Evolutionary conservation across 2,888 invertebrate genomes (phyloP), one percentile per base, ranked within the genome.

Genomic region (Tachina grossa): DNA sequence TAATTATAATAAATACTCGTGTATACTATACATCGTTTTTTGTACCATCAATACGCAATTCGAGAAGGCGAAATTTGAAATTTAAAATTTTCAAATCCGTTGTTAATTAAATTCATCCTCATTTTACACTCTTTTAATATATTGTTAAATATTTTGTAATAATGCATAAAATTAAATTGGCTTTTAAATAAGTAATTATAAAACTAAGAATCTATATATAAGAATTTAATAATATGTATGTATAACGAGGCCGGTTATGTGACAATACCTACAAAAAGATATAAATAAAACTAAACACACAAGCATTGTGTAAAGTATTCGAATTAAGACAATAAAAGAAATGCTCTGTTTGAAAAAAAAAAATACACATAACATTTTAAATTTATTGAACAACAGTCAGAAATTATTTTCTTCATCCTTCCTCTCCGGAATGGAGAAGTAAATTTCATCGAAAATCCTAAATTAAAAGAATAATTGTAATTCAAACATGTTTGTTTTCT

Each of bases 171-270:
- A 41, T 47, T 19, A 53, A 68, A 68, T 72, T 80, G 71, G 79
- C 65, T 72, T 49, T 72, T 80, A 65, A 80, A 55, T 65, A 61
- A 65, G 11, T 14, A 72, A 77, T 22, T 47, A 65, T 66, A 81
- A 81, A 45, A 22, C 41, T 39, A 63, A 2, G 31, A 13, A 59
- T 13, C 1, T 55, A 61, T 74, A 51, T 78, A 57, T 81, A 84
- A 78, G 72, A 65, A 57, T 79, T 72, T 68, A 83, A 55, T 59
- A 68, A 31, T 31, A 31, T 31, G 31, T 31, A 31, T 31, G 31
- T 49, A 76, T 31, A 79, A 81, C 81, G 71, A 87, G 87, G 88
- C 88, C 88, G 88, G 87, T 85, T 85, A 88, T 86, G 87, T 88
- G 88, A 87, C 88, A 88, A 88, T 88, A 88, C 82, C 77, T 47